These are phyloP conservation scores for Monochamus alternatus DNA, from an alignment of 2,888 invertebrate genomes.

Conservation along the genomic window DNA sequence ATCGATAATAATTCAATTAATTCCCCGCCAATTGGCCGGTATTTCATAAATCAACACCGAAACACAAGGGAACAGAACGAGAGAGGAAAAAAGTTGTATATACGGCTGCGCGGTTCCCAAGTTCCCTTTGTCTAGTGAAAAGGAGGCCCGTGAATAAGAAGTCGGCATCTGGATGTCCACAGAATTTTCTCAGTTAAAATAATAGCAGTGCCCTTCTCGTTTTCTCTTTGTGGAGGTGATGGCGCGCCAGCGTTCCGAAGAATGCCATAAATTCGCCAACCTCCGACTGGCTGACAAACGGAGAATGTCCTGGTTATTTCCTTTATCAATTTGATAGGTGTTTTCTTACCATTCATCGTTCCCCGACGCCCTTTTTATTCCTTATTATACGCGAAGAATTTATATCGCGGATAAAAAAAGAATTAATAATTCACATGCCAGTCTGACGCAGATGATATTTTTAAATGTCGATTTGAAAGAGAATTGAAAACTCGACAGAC, in stretches of 20 bases:
- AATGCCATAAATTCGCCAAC: conserved; percentile 64
- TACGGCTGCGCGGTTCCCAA: conserved; percentile 38
- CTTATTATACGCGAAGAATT: conserved; percentile 21
- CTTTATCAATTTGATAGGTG: conserved; percentile 51
- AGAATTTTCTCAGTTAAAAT: conserved; percentile 66
- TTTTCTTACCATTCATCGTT: conserved; percentile 35
- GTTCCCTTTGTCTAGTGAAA: conserved; percentile 50
- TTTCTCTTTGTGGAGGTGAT: conserved; percentile 59
- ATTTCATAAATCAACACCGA: conserved; percentile 48
- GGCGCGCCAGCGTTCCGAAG: conserved; percentile 63
- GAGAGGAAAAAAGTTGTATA: conserved; percentile 31
- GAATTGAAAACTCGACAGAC: no score
- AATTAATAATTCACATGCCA: not conserved
- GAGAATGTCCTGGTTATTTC: conserved; percentile 51
- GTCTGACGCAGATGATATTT: not conserved
- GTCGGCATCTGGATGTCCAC: conserved; percentile 64
- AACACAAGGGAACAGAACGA: conserved; percentile 34
- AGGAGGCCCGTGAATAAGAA: conserved; percentile 51
- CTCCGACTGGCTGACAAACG: conserved; percentile 61
- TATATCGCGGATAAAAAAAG: conserved; percentile 14
- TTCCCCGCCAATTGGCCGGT: conserved; percentile 35
- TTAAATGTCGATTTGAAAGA: not conserved
- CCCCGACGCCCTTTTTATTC: conserved; percentile 18
- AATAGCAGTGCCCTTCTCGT: conserved; percentile 62
- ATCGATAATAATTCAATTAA: conserved; percentile 41